Conservation (phyloP, 1,140 invertebrate genomes). For the Drosophila carrolli region DNA sequence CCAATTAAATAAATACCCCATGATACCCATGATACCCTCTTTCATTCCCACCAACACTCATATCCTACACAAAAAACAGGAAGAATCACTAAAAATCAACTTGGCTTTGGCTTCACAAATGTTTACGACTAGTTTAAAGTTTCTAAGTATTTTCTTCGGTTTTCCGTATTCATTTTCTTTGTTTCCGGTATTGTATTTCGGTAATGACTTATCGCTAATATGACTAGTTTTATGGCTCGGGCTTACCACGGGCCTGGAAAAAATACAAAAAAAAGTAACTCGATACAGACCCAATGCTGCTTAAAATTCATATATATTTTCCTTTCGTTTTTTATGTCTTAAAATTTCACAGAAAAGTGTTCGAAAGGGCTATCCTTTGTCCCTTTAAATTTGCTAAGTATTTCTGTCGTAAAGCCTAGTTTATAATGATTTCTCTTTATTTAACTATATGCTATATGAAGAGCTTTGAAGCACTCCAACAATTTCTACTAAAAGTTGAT, state of each 20-base stretch:
- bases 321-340: background rate
- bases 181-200: slow-evolving; percentile 11
- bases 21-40: background rate
- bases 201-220: slow-evolving; percentile 22
- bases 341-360: slow-evolving; percentile 15
- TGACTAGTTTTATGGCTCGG: slow-evolving; percentile 71
- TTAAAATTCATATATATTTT: slow-evolving; percentile 4
- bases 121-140: slow-evolving; percentile 43
- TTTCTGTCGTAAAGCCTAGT: slow-evolving; percentile 13
- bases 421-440: slow-evolving; percentile 9
- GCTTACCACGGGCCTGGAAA: slow-evolving; percentile 58
- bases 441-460: slow-evolving; percentile 26
- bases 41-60: slow-evolving; percentile 8
- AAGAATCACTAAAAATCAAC: slow-evolving; percentile 34
- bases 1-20: background rate
- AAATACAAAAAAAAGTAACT: slow-evolving; percentile 18
- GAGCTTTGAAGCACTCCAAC: slow-evolving; percentile 44
- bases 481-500: slow-evolving; percentile 71
- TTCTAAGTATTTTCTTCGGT: slow-evolving; percentile 21
- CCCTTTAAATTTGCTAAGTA: slow-evolving; percentile 51
- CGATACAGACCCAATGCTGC: slow-evolving; percentile 15
- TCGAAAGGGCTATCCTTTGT: background rate
- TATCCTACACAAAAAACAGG: slow-evolving; percentile 37
- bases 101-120: slow-evolving; percentile 32
- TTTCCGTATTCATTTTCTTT: slow-evolving; percentile 18